Evolutionary conservation across 2,113 vertebrate species (phyloP).

Genomic region (Trichomycterus rosablanca): DNA sequence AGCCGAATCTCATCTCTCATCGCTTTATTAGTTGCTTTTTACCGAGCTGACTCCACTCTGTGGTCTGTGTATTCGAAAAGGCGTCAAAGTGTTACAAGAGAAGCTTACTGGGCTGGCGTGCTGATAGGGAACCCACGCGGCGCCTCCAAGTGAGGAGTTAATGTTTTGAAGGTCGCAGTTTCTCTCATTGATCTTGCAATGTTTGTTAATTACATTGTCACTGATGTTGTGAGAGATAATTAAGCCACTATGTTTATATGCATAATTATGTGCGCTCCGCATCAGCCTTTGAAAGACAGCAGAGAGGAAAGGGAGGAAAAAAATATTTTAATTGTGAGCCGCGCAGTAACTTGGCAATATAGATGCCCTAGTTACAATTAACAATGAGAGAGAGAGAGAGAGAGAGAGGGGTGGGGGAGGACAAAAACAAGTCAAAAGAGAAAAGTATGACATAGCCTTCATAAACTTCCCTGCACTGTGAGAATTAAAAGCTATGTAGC

Average conservation of each 20-base stretch:
- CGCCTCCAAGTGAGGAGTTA: constrained; percentile 72
- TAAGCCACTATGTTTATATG: constrained; percentile 99
- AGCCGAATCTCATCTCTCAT: constrained; percentile 50
- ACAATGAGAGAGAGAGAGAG: constrained; percentile 58
- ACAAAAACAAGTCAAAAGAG: constrained; percentile 54
- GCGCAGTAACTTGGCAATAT: constrained; percentile 70
- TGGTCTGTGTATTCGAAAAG: too few relatives aligned
- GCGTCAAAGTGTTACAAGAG: constrained; percentile 63
- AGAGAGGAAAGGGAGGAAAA: constrained; percentile 52
- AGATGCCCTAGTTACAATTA: constrained; percentile 79
- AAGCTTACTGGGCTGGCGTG: constrained; percentile 62
- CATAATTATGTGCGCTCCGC: constrained; percentile 97
- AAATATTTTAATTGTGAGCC: constrained; percentile 74
- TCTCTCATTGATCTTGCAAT: constrained; percentile 99
- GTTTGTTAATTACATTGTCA: constrained; percentile 99
- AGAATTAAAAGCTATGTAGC: constrained; percentile 34
- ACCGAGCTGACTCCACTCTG: too few relatives aligned
- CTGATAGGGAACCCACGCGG: constrained; percentile 67
- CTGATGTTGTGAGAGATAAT: constrained; percentile 99
- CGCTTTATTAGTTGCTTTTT: constrained; percentile 50
- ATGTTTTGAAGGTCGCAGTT: constrained; percentile 98
- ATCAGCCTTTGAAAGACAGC: constrained; percentile 88
- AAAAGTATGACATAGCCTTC: constrained; percentile 60
- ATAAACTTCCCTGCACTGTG: constrained; percentile 54
- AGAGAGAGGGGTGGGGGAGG: constrained; percentile 32